phyloP scores from a whole-genome alignment of 1,140 invertebrate species.

The Cydia amplana region DNA sequence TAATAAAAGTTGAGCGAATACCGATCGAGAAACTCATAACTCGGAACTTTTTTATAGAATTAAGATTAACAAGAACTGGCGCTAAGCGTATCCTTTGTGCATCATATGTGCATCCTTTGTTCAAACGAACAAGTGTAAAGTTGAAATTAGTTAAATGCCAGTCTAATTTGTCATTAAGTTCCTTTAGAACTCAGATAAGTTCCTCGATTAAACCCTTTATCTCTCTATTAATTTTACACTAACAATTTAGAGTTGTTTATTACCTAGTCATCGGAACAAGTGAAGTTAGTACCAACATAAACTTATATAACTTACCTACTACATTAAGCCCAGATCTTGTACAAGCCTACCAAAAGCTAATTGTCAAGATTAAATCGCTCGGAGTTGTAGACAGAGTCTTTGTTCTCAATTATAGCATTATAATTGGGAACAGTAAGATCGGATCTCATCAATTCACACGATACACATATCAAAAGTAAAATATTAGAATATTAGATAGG shows the following conservation, averaged over 20 bases:
- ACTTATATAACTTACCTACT: too few species aligned
- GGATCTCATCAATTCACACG: not conserved
- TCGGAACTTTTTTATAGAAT: conserved; percentile 28
- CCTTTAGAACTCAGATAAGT: too few species aligned
- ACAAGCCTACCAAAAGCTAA: not conserved
- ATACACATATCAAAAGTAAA: not conserved
- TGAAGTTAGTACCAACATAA: too few species aligned
- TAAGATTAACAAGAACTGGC: conserved; percentile 17
- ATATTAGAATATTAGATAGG: not conserved
- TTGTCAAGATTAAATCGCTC: conserved; percentile 1
- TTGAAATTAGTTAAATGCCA: not conserved
- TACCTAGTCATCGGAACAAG: too few species aligned
- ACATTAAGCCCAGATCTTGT: too few species aligned
- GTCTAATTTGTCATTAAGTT: too few species aligned
- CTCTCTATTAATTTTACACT: too few species aligned
- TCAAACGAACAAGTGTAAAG: not conserved
- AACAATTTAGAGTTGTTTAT: too few species aligned
- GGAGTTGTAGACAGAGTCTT: not conserved
- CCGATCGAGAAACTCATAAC: conserved; percentile 34
- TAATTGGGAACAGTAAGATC: not conserved
- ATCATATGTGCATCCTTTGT: not conserved
- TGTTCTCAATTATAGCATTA: not conserved
- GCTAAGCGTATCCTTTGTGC: not conserved
- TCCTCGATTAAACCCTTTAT: too few species aligned
- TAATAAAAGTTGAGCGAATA: conserved; percentile 64